Conservation (phyloP, 2,113 vertebrate genomes). For the Caretta caretta region DNA sequence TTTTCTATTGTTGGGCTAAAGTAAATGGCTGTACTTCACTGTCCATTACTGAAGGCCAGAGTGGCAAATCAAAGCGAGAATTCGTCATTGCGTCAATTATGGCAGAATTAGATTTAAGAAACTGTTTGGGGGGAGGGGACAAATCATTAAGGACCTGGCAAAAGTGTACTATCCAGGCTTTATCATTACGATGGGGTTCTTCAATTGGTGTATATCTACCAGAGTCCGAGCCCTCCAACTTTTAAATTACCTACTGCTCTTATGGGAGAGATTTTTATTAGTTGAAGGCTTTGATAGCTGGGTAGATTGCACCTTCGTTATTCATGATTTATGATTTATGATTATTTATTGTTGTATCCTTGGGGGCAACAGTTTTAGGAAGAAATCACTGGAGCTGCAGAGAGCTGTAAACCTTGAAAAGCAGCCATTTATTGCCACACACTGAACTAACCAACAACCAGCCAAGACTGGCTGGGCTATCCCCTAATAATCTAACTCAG, state of each 20-base stretch:
- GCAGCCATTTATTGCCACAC: no score
- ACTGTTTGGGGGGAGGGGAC: no score
- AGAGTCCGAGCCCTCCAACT: neutral
- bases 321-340: no score
- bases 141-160: neutral
- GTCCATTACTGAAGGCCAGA: neutral
- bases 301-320: neutral
- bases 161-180: neutral
- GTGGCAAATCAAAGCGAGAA: neutral
- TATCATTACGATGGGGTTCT: neutral
- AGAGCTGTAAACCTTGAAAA: no score
- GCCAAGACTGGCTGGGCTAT: no score
- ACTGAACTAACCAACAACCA: no score
- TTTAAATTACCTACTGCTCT: neutral
- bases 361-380: no score
- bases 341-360: no score
- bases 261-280: neutral
- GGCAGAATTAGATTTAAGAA: neutral
- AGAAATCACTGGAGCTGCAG: no score
- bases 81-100: neutral
- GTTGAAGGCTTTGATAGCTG: neutral
- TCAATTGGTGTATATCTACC: neutral
- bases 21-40: neutral
- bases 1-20: neutral
- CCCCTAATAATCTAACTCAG: no score